Base-by-base conservation (phyloP, 2,113 vertebrate genomes). In the Myotis brandtii region DNA sequence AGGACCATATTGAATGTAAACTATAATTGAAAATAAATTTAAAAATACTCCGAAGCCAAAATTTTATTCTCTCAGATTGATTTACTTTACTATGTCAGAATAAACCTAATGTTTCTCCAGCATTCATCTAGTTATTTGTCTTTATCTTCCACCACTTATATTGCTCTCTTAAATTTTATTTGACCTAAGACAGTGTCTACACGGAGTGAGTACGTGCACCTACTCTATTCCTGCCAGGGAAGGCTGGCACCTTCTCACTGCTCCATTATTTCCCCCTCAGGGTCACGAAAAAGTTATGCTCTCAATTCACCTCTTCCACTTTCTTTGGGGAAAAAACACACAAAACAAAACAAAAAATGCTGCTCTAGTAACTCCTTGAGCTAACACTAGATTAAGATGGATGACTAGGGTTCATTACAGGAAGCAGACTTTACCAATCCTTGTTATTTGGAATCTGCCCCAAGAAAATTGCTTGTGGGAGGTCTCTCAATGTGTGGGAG, bases 401-500 rank as follows among this genome's bases (percentile, higher is more conserved):
- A 87, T 88, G 48, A 87, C 79, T 89, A 92, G 59, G 88, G 73
- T 77, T 67, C n/a, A 70, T 95, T 96, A 85, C 6, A 81, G 75
- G 79, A 94, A 97, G 80, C 84, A 43, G 81, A 81, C 72, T 81
- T 76, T 13, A 92, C 34, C 30, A 95, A 92, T 81, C 59, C 34
- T 94, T 90, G 70, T 95, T 94, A 62, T 76, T 97, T 96, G 93
- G 66, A 95, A 43, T 96, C 40, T 73, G 69, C 85, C 77, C 76
- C 73, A 85, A 92, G 93, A 95, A 87, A 95, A 82, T 91, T 95
- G 76, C 81, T 95, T 90, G 85, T 93, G 82, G 91, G 95, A 97
- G 95, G 94, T 94, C 94, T n/a, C 27, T 93, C 85, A 85, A 81
- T 95, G 93, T 97, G 93, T 97, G 96, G 91, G 85, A 96, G 91